Base-by-base conservation (phyloP, 1,140 invertebrate species). In the Acromyrmex charruanus region DNA sequence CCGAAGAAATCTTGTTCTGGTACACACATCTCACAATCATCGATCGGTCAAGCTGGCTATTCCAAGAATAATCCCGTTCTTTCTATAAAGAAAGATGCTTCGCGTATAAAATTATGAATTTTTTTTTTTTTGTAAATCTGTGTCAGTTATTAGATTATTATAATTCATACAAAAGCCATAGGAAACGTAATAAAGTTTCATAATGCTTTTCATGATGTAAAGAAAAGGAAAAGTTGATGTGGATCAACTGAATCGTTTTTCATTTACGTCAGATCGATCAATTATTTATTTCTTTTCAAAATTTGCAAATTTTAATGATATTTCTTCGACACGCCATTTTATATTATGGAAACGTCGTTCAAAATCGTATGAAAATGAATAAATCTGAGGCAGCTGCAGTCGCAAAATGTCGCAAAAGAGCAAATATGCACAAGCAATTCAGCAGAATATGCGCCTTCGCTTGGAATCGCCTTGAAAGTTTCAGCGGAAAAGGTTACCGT, bases 391-490 rank as follows among this genome's bases (percentile, higher is more conserved):
- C 16, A 25, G 12, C 49, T 69, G 9, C 49, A 3, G 12, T 65
- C 75, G 31, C 5, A 21, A 65, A 77, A 63, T 63, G 35, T 28
- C 31, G 53, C 12, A 25, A 69, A 81, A 39, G 75, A 69, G 21
- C 63, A 53, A 9, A n/a, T 10, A 21, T 44, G 59, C 25, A 44
- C 10, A 16, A 39, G 39, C 25, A 79, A 79, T 79, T 44, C 59
- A 31, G 25, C 28, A 14, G 77, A 39, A 66, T 61, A 35, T 80
- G 75, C 25, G 44, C 39, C 61, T 68, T 55, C 39, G 58, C 28
- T 39, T 14, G 68, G 21, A 49, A 51, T 87, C 51, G 63, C 80
- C 86, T 87, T 66, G 86, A 87, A 85, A 61, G 71, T 85, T 85
- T 51, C 55, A 65, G 18, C 61, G 61, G 39, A 63, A 87, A 87